These are phyloP conservation scores for Sinotaia quadrata DNA, from an alignment of 2,888 invertebrate genomes.

Conservation along the genomic window DNA sequence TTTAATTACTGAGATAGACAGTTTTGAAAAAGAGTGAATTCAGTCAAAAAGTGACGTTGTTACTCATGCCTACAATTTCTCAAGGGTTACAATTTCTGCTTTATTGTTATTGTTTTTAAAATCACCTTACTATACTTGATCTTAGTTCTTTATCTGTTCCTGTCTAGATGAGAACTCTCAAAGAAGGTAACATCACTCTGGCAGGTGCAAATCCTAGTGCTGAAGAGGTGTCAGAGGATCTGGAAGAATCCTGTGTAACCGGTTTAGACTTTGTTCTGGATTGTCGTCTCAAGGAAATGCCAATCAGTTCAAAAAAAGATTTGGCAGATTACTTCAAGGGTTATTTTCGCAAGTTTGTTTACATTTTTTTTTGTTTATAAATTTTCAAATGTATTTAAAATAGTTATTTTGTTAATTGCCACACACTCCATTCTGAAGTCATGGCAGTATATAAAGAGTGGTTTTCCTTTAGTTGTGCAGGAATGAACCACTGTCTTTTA, in stretches of 20 bases:
- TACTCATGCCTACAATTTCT: background rate
- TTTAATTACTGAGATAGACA: too few relatives aligned
- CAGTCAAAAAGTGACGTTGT: too few relatives aligned
- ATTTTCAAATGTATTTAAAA: too few relatives aligned
- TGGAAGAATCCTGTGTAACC: background rate
- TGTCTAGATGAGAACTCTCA: background rate
- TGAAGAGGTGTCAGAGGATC: background rate
- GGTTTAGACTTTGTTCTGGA: conserved; percentile 9
- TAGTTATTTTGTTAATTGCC: too few relatives aligned
- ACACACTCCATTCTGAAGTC: too few relatives aligned
- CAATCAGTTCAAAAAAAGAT: background rate
- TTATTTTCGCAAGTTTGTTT: background rate
- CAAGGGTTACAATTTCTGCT: background rate
- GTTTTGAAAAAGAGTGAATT: too few relatives aligned
- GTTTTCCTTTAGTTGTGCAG: too few relatives aligned
- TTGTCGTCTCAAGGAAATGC: background rate
- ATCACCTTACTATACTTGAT: background rate
- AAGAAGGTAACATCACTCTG: background rate
- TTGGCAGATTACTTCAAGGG: background rate
- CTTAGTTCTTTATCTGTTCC: background rate
- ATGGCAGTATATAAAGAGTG: too few relatives aligned
- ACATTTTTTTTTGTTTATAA: background rate
- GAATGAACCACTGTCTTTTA: too few relatives aligned
- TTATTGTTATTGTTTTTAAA: background rate
- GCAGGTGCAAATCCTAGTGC: conserved; percentile 12